Evolutionary conservation across 2,888 invertebrate species (phyloP).

Genomic region (Noctua comes): DNA sequence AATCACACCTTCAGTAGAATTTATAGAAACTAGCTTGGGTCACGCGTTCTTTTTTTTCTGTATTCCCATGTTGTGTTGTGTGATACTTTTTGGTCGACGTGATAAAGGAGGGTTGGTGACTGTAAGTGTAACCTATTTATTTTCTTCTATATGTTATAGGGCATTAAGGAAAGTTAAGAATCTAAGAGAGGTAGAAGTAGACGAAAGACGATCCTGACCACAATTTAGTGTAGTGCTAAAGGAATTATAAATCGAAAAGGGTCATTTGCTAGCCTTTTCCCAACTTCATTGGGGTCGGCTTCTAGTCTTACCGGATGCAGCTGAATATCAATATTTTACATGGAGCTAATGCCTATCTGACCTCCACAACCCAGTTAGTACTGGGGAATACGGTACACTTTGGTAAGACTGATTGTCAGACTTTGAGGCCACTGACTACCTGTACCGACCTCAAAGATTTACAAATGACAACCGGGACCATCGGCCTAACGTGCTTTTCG

Average conservation of each 20-base stretch:
- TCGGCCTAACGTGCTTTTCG: no score
- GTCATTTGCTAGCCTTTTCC: no score
- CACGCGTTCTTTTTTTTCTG: slow-evolving; percentile 59
- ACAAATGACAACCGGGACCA: no score
- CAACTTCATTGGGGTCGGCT: no score
- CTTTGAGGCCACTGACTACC: no score
- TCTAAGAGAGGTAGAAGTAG: neutral
- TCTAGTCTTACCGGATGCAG: no score
- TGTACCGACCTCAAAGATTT: no score
- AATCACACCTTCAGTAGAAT: slow-evolving; percentile 66
- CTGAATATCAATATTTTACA: no score
- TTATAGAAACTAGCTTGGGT: slow-evolving; percentile 63
- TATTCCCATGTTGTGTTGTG: slow-evolving; percentile 54
- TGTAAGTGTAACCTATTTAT: slow-evolving; percentile 43
- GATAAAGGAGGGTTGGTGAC: slow-evolving; percentile 36
- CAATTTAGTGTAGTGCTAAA: neutral
- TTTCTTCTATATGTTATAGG: slow-evolving; percentile 9
- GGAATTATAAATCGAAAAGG: neutral
- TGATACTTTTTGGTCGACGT: slow-evolving; percentile 51
- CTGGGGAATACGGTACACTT: no score
- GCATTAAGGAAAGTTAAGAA: neutral
- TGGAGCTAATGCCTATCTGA: no score
- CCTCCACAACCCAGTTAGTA: no score
- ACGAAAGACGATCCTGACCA: neutral
- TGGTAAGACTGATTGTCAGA: no score